These are phyloP conservation scores for Phaetusa simplex DNA, from an alignment of 2,113 vertebrate species.

Conservation along the genomic window DNA sequence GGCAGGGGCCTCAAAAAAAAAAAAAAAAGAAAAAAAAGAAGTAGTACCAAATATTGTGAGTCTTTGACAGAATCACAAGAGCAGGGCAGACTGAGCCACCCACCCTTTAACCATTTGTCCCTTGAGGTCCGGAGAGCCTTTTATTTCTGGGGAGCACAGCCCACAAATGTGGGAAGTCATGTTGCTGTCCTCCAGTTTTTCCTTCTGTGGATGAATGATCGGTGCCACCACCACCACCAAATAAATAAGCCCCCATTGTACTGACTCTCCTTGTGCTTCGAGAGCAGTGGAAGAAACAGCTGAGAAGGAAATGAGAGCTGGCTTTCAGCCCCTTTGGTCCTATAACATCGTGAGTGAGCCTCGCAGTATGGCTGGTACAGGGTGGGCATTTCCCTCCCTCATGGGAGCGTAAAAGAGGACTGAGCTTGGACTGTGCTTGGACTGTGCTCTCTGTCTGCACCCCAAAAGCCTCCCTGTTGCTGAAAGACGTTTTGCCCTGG, in stretches of 20 bases:
- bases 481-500: background rate
- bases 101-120: slow-evolving; percentile 12
- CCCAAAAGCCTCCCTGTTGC: background rate
- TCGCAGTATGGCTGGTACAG: background rate
- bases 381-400: background rate
- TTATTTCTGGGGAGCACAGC: background rate
- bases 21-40: background rate
- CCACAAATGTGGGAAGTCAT: background rate
- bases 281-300: background rate
- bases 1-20: background rate
- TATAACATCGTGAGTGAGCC: background rate
- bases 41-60: background rate
- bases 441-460: background rate
- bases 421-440: background rate
- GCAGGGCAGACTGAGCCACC: background rate
- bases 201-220: background rate
- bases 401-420: background rate
- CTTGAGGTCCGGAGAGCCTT: background rate
- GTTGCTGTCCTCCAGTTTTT: background rate
- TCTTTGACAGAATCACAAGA: background rate
- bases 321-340: background rate
- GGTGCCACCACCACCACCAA: background rate
- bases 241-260: background rate
- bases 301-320: background rate
- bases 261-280: background rate